Percentiles rank a stretch among this genome's conserved stretches.
These are phyloP conservation scores for Barbus barbus DNA, from an alignment of 2,113 vertebrate genomes.

Conservation along the genomic window DNA sequence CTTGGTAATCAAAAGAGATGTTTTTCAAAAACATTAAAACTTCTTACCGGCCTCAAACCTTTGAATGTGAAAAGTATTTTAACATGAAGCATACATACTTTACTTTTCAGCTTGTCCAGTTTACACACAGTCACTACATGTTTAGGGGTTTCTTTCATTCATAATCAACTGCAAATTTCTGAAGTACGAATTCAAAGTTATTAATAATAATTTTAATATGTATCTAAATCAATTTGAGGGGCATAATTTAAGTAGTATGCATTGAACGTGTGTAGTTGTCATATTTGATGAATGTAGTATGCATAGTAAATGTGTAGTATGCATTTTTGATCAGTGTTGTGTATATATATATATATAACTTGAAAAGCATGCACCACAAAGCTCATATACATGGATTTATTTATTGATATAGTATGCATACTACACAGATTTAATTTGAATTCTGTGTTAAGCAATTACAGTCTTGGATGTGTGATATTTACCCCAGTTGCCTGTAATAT, in stretches of 20 bases:
- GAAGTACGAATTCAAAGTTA: neutral
- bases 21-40: neutral
- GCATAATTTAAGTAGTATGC: neutral
- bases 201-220: neutral
- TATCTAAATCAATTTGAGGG: too few species aligned
- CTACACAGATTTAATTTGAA: too few species aligned
- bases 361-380: too few species aligned
- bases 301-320: neutral
- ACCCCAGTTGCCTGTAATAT: neutral
- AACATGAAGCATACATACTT: neutral
- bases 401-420: neutral
- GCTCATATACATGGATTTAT: neutral
- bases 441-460: too few species aligned
- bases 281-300: neutral
- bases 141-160: neutral
- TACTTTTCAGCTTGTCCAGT: neutral
- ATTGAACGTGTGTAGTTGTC: neutral
- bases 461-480: conserved; percentile 1
- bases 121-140: neutral
- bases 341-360: too few species aligned
- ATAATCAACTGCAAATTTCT: neutral
- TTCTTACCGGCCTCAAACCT: neutral
- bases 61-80: neutral
- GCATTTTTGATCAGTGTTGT: too few species aligned
- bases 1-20: neutral